These are phyloP conservation scores for Acrossocheilus wenchowensis DNA, from an alignment of 2,797 vertebrate species.

Conservation along the genomic window DNA sequence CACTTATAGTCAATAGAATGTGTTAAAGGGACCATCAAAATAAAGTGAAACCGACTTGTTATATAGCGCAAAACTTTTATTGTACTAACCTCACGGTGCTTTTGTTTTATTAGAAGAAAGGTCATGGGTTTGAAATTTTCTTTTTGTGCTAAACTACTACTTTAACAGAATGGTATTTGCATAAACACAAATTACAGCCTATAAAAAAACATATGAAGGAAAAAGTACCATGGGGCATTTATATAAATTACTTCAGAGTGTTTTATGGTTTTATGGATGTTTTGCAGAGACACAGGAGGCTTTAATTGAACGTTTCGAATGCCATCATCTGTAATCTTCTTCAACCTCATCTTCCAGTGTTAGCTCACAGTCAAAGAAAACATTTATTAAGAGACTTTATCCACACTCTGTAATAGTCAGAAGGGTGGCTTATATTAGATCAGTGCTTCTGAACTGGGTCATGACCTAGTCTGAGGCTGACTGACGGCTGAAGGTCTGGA, in stretches of 20 bases:
- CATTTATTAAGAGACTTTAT: neutral
- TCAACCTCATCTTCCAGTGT: slow-evolving; percentile 17
- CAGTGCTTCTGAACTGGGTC: neutral
- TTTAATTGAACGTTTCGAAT: slow-evolving; percentile 46
- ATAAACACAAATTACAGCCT: neutral
- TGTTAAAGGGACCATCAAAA: too few relatives aligned
- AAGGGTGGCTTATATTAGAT: neutral
- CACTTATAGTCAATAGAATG: too few relatives aligned
- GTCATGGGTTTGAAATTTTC: neutral
- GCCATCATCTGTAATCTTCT: slow-evolving; percentile 38
- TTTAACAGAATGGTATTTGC: neutral
- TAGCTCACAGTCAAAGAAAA: slow-evolving; percentile 31
- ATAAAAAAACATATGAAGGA: neutral
- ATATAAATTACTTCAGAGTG: neutral
- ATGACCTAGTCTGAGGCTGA: neutral
- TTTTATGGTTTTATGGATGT: slow-evolving; percentile 32
- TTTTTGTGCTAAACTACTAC: neutral
- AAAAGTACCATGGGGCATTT: neutral
- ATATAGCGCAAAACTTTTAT: neutral
- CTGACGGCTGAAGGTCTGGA: too few relatives aligned
- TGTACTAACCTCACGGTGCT: neutral
- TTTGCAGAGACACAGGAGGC: slow-evolving; percentile 15
- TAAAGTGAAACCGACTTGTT: too few relatives aligned
- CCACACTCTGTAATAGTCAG: neutral
- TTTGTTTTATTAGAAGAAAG: neutral